Evolutionary conservation across 1,140 invertebrate species (phyloP), one percentile per base, ranked within the genome.

Genomic region (Drosophila nigrodunni): DNA sequence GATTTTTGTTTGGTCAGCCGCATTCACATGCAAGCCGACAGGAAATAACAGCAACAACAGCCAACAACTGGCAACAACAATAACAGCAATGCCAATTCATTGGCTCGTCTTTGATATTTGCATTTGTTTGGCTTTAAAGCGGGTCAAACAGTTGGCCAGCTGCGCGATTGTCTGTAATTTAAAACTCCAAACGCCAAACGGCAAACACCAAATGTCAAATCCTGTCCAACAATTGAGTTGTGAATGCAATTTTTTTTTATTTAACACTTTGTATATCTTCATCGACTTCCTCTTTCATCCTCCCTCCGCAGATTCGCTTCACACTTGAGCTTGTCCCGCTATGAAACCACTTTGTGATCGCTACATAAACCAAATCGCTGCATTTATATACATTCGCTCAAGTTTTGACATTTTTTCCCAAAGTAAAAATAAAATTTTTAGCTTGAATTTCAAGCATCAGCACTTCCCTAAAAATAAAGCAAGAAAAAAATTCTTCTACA

Each of bases 1-100:
- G 67, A 88, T 69, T 83, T 82, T 88, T 87, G 83, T 87, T 87
- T 88, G 82, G 72, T 71, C 83, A 88, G 82, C 69, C 83, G 69
- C 67, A 87, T 59, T 77, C 62, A 57, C 67, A 71, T 55, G 60
- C 25, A 60, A 47, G 50, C 55, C 18, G 30, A 65, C 67, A 88
- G 55, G 65, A 81, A 74, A 58, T 67, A 74, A n/a, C 50, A 74
- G 46, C 59, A 35, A 62, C 70, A 77, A 52, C 65, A 73, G 49
- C 61, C 61, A 34, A 50, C 41, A 71, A 61, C 70, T 74, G 43
- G 49, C 62, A 41, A 49, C 41, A 80, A 61, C 52, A 75, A 55
- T 43, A 66, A 72, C 58, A 69, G 58, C 44, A 61, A 46, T 47
- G 64, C 54, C 69, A 64, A 80, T 77, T 44, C 67, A 66, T 68